These are phyloP conservation scores for Leptinotarsa peninsularis DNA, from an alignment of 2,888 invertebrate genomes.

Conservation along the genomic window DNA sequence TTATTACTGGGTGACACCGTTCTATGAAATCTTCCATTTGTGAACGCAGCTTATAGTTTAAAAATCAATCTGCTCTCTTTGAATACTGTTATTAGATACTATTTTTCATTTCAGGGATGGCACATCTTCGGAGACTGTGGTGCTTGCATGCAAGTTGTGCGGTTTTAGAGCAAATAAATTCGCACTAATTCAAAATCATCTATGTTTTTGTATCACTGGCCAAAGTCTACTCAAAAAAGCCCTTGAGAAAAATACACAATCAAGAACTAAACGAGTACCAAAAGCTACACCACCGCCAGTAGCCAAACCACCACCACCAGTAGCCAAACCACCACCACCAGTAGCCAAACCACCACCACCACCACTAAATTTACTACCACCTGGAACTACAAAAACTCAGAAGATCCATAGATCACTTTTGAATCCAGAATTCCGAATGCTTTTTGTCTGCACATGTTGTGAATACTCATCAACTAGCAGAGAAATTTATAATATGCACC, in stretches of 20 bases:
- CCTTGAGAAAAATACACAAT: background rate
- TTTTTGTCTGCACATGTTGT: background rate
- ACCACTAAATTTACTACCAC: too few relatives aligned
- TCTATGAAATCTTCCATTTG: too few relatives aligned
- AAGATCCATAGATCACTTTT: background rate
- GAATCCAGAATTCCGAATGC: background rate
- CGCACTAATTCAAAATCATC: background rate
- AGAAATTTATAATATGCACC: constrained; percentile 10
- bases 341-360: background rate
- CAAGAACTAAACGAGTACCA: background rate
- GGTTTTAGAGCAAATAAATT: background rate
- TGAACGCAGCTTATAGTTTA: background rate
- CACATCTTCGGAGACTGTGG: background rate
- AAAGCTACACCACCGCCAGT: background rate
- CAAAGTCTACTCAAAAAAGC: background rate
- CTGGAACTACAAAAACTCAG: background rate
- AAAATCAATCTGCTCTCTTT: background rate
- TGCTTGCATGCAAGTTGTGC: background rate
- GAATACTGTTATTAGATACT: background rate
- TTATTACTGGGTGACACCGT: too few relatives aligned
- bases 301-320: background rate
- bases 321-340: background rate
- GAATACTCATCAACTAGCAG: background rate
- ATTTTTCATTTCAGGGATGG: constrained; percentile 6
- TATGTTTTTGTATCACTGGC: background rate